phyloP scores from a whole-genome alignment of 2,113 vertebrate genomes.

The Athene noctua region DNA sequence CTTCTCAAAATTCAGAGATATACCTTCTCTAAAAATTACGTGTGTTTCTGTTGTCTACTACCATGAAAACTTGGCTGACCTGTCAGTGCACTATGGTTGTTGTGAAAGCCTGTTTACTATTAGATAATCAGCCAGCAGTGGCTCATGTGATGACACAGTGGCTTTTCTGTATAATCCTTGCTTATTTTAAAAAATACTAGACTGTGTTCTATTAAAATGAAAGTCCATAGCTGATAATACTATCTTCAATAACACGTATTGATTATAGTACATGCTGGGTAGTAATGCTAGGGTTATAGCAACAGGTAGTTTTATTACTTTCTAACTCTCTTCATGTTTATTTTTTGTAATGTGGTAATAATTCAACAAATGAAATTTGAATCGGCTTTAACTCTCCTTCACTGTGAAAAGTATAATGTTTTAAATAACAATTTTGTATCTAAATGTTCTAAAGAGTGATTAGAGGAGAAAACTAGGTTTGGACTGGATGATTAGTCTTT shows the following conservation, averaged over 20 bases:
- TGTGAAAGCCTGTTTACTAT: neutral
- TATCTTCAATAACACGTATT: neutral
- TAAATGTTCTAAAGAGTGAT: neutral
- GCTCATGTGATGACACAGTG: neutral
- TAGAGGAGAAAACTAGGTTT: neutral
- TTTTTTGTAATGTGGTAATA: neutral
- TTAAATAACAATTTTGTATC: neutral
- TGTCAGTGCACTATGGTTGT: neutral
- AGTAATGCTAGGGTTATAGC: neutral
- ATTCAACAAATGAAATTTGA: neutral
- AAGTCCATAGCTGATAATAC: neutral
- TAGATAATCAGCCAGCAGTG: neutral
- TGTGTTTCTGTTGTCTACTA: neutral
- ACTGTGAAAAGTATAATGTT: neutral
- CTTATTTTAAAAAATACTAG: neutral
- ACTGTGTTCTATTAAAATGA: neutral
- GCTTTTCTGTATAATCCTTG: neutral
- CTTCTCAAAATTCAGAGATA: neutral
- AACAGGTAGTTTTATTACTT: neutral
- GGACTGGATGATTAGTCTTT: neutral
- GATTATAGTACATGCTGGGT: neutral
- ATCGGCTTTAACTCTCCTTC: neutral
- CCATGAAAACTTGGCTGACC: neutral
- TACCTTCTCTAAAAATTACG: neutral
- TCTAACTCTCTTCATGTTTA: neutral